Evolutionary conservation across 2,797 vertebrate species (phyloP).

Genomic region (Lateolabrax maculatus): DNA sequence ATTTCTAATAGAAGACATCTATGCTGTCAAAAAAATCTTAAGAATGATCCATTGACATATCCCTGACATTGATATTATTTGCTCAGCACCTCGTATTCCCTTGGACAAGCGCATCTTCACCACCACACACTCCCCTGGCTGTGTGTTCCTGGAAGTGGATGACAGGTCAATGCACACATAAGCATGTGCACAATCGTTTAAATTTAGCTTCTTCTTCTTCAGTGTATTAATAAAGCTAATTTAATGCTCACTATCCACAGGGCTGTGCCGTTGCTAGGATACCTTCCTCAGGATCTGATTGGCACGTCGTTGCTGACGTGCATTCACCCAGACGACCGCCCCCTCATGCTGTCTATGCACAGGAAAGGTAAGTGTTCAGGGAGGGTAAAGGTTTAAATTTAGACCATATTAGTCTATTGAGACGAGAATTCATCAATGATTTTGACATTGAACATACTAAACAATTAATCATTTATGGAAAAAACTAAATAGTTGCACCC

Average conservation of each 20-base stretch:
- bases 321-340: conserved; percentile 90
- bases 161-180: conserved; percentile 85
- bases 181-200: background rate
- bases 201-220: too few species aligned
- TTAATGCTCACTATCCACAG: conserved; percentile 70
- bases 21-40: background rate
- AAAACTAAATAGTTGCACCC: background rate
- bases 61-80: conserved; percentile 4
- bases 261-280: conserved; percentile 91
- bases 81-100: conserved; percentile 91
- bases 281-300: conserved; percentile 92
- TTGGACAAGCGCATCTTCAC: conserved; percentile 95
- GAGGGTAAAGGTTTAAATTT: too few species aligned
- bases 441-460: background rate
- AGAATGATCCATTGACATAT: background rate
- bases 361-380: conserved; percentile 83
- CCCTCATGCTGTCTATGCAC: conserved; percentile 91
- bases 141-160: conserved; percentile 94
- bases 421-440: background rate
- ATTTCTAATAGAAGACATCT: background rate
- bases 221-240: conserved; percentile 14
- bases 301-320: conserved; percentile 90
- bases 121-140: conserved; percentile 93
- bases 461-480: background rate
- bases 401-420: background rate